Percentiles rank a stretch among this genome's conserved stretches.
Evolutionary conservation across 92 coral and sea anemone species (phyloP).

Genomic region (Bergia sp.): DNA sequence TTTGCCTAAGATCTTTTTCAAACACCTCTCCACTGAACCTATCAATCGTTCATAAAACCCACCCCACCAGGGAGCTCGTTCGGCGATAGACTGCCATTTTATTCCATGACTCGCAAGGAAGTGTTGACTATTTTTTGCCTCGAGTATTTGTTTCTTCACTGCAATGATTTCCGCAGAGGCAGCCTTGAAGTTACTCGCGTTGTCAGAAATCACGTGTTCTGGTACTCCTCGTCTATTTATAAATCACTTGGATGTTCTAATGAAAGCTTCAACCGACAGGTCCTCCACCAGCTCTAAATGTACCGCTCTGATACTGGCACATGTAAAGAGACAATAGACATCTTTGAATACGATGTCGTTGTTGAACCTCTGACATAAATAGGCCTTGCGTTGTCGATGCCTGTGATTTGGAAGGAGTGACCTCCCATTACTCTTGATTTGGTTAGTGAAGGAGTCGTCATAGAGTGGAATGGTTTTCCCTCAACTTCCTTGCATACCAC

Average conservation of each 20-base stretch:
- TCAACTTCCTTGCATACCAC: background rate
- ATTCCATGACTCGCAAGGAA: slow-evolving; percentile 16
- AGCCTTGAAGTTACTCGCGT: slow-evolving; percentile 5
- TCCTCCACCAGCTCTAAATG: background rate
- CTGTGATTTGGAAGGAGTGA: background rate
- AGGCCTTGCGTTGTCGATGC: background rate
- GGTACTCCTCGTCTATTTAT: slow-evolving; percentile 9
- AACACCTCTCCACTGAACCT: background rate
- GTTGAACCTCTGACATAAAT: background rate
- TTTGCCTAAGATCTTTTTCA: background rate
- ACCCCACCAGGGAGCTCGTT: too few relatives aligned
- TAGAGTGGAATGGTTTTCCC: slow-evolving; percentile 1
- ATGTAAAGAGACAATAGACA: too few relatives aligned
- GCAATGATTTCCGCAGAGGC: background rate
- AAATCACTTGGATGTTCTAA: slow-evolving; percentile 7
- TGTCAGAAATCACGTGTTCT: slow-evolving; percentile 24
- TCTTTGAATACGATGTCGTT: too few relatives aligned
- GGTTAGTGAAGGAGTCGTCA: slow-evolving; percentile 2
- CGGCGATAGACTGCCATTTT: too few relatives aligned
- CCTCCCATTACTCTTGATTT: background rate
- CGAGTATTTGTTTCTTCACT: background rate
- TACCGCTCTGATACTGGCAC: slow-evolving; percentile 4
- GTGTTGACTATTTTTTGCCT: background rate
- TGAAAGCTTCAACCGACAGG: background rate
- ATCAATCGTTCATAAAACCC: slow-evolving; percentile 47